Conservation (phyloP, 2,113 vertebrate species). For the Terrapene triunguis region DNA sequence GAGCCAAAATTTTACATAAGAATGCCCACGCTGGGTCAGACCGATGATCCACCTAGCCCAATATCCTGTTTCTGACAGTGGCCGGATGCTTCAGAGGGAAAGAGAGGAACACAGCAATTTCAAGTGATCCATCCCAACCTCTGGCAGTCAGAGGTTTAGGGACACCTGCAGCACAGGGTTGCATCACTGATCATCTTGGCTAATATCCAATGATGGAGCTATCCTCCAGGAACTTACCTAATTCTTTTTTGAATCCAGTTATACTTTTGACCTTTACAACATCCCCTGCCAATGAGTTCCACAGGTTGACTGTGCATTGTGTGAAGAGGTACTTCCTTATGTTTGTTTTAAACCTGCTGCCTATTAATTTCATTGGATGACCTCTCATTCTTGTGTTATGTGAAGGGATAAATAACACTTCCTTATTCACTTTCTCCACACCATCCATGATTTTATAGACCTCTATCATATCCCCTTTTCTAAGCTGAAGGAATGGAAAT, state of each 20-base stretch:
- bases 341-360: no score
- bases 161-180: neutral
- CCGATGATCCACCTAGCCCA: neutral
- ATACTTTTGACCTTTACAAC: neutral
- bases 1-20: neutral
- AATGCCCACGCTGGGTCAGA: neutral
- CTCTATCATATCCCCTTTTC: neutral
- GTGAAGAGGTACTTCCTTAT: no score
- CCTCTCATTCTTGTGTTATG: no score
- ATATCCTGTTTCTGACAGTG: neutral
- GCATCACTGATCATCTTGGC: neutral
- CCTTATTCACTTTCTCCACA: no score
- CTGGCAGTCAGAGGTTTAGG: neutral
- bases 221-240: neutral
- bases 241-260: neutral
- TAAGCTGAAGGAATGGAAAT: neutral
- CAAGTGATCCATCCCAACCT: neutral
- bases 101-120: neutral
- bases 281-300: neutral
- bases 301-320: neutral
- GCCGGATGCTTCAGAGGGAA: neutral
- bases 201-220: neutral
- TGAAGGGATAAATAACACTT: no score
- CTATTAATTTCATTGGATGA: no score
- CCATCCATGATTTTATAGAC: no score